Base-by-base conservation (phyloP, 2,113 vertebrate genomes). In the Bufo gargarizans region DNA sequence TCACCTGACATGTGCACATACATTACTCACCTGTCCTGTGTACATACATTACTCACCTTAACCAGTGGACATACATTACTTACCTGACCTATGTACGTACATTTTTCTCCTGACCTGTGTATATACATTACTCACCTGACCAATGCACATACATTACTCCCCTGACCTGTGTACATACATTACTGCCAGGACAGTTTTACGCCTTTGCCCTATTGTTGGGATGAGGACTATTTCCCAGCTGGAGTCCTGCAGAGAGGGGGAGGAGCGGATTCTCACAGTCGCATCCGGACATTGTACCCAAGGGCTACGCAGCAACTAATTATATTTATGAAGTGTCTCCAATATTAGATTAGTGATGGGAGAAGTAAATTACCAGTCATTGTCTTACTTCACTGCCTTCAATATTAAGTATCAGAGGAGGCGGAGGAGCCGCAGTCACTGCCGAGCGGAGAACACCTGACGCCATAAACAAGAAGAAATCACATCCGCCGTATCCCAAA, bases 271-370 rank as follows among this genome's bases (percentile, higher is more conserved):
- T 53, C 47, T n/a, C 47, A 2, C 22, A 9, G 65, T 71, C 56
- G 45, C 22, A 43, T 86, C 19, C 10, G 13, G 58, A 63, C 33
- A 61, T n/a, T 14, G 43, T 65, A 63, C 72, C 85, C 20, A 4
- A 78, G 77, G 72, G 85, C 85, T 16, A 47, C 22, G 45, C 85
- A 86, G 16, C 72, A n/a, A 86, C 77, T 86, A 47, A 86, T 86
- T 86, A 45, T 86, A 86, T 86, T 63, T 86, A 86, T 63, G 77
- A 12, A 77, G 85, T 63, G 45, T 86, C 56, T 47, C 77, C 85
- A 86, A 20, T 43, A 82, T 82, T 82, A 82, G 80, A 82, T 86
- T 67, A 77, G 67, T 49, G 50, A 77, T 49, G 56, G 45, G 53
- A 47, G 13, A 86, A 77, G 53, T 86, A 56, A 76, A 86, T 76